Conservation (phyloP, 2,797 vertebrate genomes). For the Heterohyrax brucei region DNA sequence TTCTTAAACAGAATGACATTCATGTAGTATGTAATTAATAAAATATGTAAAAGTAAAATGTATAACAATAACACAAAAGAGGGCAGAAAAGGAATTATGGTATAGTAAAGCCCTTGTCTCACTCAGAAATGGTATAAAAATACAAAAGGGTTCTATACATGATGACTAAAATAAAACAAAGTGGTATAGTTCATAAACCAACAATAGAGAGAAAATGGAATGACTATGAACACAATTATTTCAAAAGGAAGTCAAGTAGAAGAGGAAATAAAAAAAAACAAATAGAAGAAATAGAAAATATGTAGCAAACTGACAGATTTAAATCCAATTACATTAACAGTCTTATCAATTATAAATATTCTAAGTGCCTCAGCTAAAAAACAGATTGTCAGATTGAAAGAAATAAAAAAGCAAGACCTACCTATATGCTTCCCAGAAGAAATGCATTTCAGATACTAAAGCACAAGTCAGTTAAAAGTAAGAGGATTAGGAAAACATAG, state of each 20-base stretch:
- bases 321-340: too few species aligned
- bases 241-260: not conserved
- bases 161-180: conserved; percentile 4
- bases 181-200: too few species aligned
- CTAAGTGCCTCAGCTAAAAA: conserved; percentile 14
- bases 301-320: not conserved
- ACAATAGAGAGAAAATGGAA: not conserved
- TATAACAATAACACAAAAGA: too few species aligned
- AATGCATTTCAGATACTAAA: conserved; percentile 25
- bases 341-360: not conserved
- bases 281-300: not conserved
- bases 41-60: too few species aligned
- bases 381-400: not conserved
- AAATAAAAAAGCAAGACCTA: not conserved
- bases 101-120: too few species aligned
- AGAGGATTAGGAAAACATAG: not conserved
- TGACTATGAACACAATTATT: not conserved
- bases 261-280: not conserved
- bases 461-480: not conserved
- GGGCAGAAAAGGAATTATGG: too few species aligned
- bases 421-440: not conserved
- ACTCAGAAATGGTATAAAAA: too few species aligned
- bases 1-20: too few species aligned
- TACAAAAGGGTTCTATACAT: not conserved
- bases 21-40: too few species aligned